phyloP scores from a whole-genome alignment of 2,797 vertebrate genomes.

The Lophotriccus pileatus region DNA sequence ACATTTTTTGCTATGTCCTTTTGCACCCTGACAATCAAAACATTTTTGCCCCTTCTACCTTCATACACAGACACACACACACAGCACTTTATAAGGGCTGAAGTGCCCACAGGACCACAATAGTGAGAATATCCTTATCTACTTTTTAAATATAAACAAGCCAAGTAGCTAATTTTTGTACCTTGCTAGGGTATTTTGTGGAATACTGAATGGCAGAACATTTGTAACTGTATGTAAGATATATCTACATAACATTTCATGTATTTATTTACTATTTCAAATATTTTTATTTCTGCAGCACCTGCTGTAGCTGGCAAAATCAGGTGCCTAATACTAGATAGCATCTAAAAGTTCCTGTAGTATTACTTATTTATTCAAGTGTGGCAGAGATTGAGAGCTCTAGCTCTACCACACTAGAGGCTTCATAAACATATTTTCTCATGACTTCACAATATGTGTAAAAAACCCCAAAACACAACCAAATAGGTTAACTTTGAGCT shows the following conservation, averaged over 20 bases:
- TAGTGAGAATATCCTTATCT: background rate
- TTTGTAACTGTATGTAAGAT: background rate
- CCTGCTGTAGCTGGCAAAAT: background rate
- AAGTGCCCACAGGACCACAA: background rate
- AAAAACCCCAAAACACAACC: background rate
- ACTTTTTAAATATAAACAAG: background rate
- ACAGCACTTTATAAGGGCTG: background rate
- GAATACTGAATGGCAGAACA: background rate
- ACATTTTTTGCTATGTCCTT: background rate
- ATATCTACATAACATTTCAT: background rate
- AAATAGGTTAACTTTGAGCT: background rate
- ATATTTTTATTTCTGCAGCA: background rate
- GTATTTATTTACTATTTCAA: background rate
- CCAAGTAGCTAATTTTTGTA: background rate
- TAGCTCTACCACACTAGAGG: background rate
- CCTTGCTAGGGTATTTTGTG: background rate
- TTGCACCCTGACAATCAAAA: background rate
- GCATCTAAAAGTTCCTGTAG: background rate
- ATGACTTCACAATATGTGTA: background rate
- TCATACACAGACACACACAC: too few relatives aligned
- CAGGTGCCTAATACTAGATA: background rate
- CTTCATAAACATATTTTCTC: background rate
- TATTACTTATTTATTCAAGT: background rate
- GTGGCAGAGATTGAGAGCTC: background rate
- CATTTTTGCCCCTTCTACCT: background rate